Percentiles rank a stretch among this genome's conserved stretches.
Evolutionary conservation across 2,797 vertebrate species (phyloP).

Genomic region (Adelosebastes latens): DNA sequence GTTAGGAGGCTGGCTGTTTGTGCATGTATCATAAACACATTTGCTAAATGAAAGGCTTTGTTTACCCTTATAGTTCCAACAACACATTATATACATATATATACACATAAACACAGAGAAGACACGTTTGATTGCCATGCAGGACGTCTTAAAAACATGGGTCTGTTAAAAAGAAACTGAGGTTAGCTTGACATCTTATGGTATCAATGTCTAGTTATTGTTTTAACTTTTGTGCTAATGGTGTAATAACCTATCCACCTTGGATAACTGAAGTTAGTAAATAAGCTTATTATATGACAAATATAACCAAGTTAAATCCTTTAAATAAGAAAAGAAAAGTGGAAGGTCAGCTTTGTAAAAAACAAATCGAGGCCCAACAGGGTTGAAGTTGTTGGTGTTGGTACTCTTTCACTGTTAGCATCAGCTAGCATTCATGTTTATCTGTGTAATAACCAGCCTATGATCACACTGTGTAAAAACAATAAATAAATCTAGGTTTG

Average conservation of each 20-base stretch:
- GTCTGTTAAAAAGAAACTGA: background rate
- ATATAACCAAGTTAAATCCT: background rate
- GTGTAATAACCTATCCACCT: background rate
- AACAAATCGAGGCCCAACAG: constrained; percentile 38
- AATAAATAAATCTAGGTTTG: background rate
- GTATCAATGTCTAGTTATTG: background rate
- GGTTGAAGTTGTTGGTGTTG: constrained; percentile 35
- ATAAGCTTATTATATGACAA: rapidly evolving
- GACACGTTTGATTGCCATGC: background rate
- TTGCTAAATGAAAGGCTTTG: background rate
- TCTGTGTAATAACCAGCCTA: constrained; percentile 13
- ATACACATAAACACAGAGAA: background rate
- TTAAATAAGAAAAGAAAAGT: background rate
- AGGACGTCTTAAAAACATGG: rapidly evolving
- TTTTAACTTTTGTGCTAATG: background rate
- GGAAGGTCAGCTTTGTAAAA: constrained; percentile 15
- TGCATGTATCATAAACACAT: background rate
- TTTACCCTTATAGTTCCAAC: background rate
- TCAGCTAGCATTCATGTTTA: constrained; percentile 62
- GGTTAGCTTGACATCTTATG: background rate
- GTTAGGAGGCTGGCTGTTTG: background rate
- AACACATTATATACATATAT: background rate
- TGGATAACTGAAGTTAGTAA: background rate
- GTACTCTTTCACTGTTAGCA: constrained; percentile 52
- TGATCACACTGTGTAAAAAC: background rate